phyloP scores from a whole-genome alignment of 2,797 vertebrate species.

The Squalus acanthias region DNA sequence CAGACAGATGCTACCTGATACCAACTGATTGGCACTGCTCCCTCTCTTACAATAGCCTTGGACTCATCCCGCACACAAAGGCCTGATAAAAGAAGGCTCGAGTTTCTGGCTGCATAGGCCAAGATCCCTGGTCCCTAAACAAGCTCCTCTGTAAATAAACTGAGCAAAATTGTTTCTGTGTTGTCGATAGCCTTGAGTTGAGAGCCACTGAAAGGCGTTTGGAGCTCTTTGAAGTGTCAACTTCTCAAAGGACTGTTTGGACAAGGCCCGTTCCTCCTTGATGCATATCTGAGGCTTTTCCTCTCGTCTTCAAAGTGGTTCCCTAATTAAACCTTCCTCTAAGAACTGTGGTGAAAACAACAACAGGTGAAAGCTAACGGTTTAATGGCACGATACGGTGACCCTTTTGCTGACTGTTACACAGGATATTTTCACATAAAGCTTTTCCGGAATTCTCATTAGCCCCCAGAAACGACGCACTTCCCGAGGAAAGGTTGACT shows the following conservation, averaged over 20 bases:
- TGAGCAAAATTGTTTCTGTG: neutral
- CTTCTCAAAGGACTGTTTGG: constrained; percentile 18
- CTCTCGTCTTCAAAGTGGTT: constrained; percentile 11
- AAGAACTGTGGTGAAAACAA: neutral
- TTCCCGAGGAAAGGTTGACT: neutral
- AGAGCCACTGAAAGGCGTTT: constrained; percentile 5
- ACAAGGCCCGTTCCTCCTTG: neutral
- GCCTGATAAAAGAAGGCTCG: neutral
- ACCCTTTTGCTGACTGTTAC: neutral
- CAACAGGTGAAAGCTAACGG: constrained; percentile 26
- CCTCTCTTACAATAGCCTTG: neutral
- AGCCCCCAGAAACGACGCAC: neutral
- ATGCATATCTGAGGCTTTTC: constrained; percentile 29
- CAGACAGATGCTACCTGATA: neutral
- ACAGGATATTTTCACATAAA: neutral
- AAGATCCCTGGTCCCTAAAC: neutral
- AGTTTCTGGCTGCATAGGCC: neutral
- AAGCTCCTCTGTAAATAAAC: neutral
- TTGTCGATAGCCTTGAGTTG: neutral
- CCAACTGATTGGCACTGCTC: neutral
- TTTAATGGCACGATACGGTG: neutral
- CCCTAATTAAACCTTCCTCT: constrained; percentile 27
- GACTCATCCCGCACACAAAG: neutral
- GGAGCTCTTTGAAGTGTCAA: neutral
- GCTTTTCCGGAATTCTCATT: neutral